Conservation (phyloP, 1,140 invertebrate species). For the Euwallacea similis region DNA sequence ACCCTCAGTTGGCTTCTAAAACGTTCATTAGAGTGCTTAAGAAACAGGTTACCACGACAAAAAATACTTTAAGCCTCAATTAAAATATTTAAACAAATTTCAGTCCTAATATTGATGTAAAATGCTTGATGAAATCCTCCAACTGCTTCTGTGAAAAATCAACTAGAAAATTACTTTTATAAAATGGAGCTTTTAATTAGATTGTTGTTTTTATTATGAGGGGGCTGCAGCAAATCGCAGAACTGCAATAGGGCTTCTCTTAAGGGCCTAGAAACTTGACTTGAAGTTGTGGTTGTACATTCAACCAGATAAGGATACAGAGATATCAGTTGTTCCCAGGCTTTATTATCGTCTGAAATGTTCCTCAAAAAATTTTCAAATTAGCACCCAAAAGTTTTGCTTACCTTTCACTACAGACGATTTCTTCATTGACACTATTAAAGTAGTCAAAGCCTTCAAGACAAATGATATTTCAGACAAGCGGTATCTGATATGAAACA, state of each 20-base stretch:
- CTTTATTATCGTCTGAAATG: constrained; percentile 75
- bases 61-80: background rate
- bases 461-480: constrained; percentile 96
- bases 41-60: too few relatives aligned
- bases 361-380: background rate
- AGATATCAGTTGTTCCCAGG: constrained; percentile 90
- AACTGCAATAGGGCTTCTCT: constrained; percentile 87
- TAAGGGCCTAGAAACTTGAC: constrained; percentile 80
- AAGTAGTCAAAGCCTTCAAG: constrained; percentile 91
- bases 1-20: too few relatives aligned
- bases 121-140: background rate
- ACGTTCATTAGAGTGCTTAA: too few relatives aligned
- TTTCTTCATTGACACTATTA: constrained; percentile 90
- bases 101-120: background rate
- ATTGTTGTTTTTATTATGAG: constrained; percentile 48
- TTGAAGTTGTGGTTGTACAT: constrained; percentile 76
- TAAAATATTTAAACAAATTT: background rate
- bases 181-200: constrained; percentile 34
- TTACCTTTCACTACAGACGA: constrained; percentile 83
- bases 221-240: constrained; percentile 79
- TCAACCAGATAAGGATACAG: constrained; percentile 90
- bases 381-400: constrained; percentile 29
- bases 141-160: constrained; percentile 3
- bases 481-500: constrained; percentile 69
- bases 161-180: constrained; percentile 18